A percentile compares a stretch with the other conserved stretches of the same genome.
phyloP scores from a whole-genome alignment of 2,888 invertebrate genomes.

The Drosophila macrothrix region DNA sequence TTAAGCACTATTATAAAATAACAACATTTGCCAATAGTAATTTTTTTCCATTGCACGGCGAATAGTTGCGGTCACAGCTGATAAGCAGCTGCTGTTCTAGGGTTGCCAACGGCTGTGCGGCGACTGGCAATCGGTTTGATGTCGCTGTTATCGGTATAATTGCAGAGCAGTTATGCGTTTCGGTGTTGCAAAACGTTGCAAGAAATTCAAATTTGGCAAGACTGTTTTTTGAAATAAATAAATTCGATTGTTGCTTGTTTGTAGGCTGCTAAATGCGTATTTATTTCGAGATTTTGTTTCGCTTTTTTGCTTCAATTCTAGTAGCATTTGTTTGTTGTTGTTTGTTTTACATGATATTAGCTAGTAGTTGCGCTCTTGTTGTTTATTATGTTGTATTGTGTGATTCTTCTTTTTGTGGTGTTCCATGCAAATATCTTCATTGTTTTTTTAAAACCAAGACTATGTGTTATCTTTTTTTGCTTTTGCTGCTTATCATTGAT shows the following conservation, averaged over 20 bases:
- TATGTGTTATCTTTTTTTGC: slow-evolving; percentile 57
- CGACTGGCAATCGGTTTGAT: slow-evolving; percentile 3
- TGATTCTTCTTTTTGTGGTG: slow-evolving; percentile 35
- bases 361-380: slow-evolving; percentile 70
- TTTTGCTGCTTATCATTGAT: slow-evolving; percentile 71
- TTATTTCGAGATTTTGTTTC: slow-evolving; percentile 74
- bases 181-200: slow-evolving; percentile 27
- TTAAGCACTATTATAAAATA: slow-evolving; percentile 46
- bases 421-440: slow-evolving; percentile 50
- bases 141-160: slow-evolving; percentile 18
- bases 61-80: slow-evolving; percentile 47
- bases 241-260: slow-evolving; percentile 22
- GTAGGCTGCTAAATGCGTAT: slow-evolving; percentile 82
- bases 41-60: slow-evolving; percentile 43
- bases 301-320: slow-evolving; percentile 80
- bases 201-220: not conserved
- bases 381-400: slow-evolving; percentile 36
- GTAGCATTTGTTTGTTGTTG: slow-evolving; percentile 80
- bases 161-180: not conserved
- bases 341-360: slow-evolving; percentile 79
- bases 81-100: slow-evolving; percentile 55
- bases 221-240: slow-evolving; percentile 7
- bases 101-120: slow-evolving; percentile 36
- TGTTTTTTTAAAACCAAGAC: slow-evolving; percentile 67
- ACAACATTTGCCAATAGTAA: slow-evolving; percentile 53